Evolutionary conservation across 2,797 vertebrate genomes (phyloP), one percentile per base, ranked within the genome.

Genomic region (Microctenopoma steveboyesi): DNA sequence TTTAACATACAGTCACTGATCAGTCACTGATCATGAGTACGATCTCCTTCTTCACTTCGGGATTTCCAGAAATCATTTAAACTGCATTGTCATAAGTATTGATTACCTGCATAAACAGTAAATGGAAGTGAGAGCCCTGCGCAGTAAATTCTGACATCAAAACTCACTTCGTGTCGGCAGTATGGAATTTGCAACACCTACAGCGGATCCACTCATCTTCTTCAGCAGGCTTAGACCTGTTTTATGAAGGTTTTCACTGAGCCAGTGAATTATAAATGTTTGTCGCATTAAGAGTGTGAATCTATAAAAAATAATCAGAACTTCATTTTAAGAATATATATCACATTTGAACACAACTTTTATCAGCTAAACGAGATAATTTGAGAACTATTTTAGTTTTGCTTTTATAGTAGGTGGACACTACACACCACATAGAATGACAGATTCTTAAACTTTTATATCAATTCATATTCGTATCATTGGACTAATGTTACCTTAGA

Each of bases 181-280:
- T 14, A 7, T 49, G 30, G 46, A 79, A 62, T 69, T 35, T 66
- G 45, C 27, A 35, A 22, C 50, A 51, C 30, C 42, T 78, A 13
- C 7, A 73, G 16, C 12, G 8, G 3, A 46, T 55, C 43, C 27
- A 63, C 54, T 61, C 39, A 25, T 49, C 52, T 56, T 39, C 15
- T 14, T 33, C 12, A 40, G 42, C 78, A 80, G 51, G 79, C 27
- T 48, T 18, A 4, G 54, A 83, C 79, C 52, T 62, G 68, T 42
- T 60, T 12, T 50, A 45, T 28, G 8, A 18, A 58, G 4, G 9
- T 35, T 49, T 51, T 63, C 2, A 57, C 18, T 16, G 12, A 1
- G 2, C n/a, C 40, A 48, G 28, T 22, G 18, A 3, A 4, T 22
- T 22, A 22, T 2, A 43, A 12, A 63, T 50, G 22, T 28, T 37